Percentiles rank a stretch among this genome's conserved stretches.
Conservation (phyloP, 2,797 vertebrate genomes). For the Muscicapa comitata region DNA sequence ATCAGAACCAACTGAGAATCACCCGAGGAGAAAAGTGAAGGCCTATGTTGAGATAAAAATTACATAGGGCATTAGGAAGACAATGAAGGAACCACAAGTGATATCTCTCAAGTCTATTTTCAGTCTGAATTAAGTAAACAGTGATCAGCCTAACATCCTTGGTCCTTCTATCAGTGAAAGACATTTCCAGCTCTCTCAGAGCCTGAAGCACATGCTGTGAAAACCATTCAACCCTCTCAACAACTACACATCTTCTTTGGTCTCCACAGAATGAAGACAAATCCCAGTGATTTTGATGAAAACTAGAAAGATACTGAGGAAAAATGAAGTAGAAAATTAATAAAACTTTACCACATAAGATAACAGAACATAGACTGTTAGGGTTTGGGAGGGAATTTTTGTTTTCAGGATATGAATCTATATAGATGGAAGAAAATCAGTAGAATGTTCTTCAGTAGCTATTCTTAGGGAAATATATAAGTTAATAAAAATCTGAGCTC, state of each 20-base stretch:
- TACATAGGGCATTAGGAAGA: background rate
- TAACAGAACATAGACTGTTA: background rate
- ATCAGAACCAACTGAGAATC: background rate
- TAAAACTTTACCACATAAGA: background rate
- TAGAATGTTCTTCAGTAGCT: background rate
- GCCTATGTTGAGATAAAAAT: background rate
- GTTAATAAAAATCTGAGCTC: background rate
- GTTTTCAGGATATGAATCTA: background rate
- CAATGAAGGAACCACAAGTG: background rate
- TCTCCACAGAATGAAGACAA: background rate
- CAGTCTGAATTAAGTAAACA: background rate
- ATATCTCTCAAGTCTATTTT: background rate
- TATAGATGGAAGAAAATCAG: background rate
- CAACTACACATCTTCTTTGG: background rate
- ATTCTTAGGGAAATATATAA: background rate
- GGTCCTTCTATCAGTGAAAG: background rate
- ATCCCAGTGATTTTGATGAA: background rate
- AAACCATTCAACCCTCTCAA: background rate
- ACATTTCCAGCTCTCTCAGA: background rate
- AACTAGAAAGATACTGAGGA: background rate
- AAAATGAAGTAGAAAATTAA: background rate
- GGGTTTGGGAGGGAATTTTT: fast-evolving
- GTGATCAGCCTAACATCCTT: background rate
- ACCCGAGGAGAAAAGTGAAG: background rate
- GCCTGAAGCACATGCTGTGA: background rate